phyloP scores from a whole-genome alignment of 2,888 invertebrate genomes.

The Boloria selene region DNA sequence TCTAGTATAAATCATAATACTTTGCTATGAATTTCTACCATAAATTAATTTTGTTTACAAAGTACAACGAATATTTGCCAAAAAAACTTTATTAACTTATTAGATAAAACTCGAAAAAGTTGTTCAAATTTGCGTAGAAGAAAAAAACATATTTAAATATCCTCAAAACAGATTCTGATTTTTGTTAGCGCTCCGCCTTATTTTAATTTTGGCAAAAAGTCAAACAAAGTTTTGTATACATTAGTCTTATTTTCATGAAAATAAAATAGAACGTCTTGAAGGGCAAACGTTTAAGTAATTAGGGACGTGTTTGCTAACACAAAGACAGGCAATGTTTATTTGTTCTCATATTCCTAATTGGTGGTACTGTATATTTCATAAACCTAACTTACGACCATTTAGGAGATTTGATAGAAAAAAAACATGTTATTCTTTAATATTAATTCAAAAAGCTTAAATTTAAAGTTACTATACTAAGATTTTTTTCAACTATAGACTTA shows the following conservation, averaged over 20 bases:
- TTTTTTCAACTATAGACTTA: too few relatives aligned
- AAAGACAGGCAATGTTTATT: constrained; percentile 11
- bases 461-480: too few relatives aligned
- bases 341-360: constrained; percentile 17
- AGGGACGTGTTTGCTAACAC: constrained; percentile 14
- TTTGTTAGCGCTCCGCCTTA: not conserved
- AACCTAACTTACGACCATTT: constrained; percentile 3
- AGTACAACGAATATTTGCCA: too few relatives aligned
- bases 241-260: constrained; percentile 13
- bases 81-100: too few relatives aligned
- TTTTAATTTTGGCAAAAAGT: not conserved
- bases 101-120: too few relatives aligned
- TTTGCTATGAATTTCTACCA: too few relatives aligned
- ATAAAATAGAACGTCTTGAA: constrained; percentile 5
- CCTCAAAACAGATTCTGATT: too few relatives aligned
- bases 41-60: too few relatives aligned
- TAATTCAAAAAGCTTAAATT: not conserved
- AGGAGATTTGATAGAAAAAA: not conserved
- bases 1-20: too few relatives aligned
- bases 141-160: too few relatives aligned
- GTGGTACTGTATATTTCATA: constrained; percentile 17
- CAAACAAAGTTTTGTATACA: not conserved
- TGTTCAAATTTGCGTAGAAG: too few relatives aligned
- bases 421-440: not conserved
- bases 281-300: constrained; percentile 14